Evolutionary conservation across 2,888 invertebrate genomes (phyloP).

Genomic region (Pocota personata): DNA sequence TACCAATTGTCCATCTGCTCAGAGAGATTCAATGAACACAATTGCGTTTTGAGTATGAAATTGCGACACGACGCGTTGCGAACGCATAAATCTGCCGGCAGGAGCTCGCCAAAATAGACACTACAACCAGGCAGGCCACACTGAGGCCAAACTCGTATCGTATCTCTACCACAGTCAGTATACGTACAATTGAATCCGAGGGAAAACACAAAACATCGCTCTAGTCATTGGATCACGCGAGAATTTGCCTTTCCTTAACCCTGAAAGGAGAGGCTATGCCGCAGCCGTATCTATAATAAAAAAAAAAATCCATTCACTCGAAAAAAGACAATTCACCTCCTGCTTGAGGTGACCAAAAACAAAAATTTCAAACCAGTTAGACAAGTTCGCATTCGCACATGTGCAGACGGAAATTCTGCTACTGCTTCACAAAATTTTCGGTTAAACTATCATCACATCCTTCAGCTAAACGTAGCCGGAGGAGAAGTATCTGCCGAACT

Average conservation of each 20-base stretch:
- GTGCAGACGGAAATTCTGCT: constrained; percentile 46
- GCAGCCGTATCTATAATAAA: constrained; percentile 1
- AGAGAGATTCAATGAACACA: constrained; percentile 36
- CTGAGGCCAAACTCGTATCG: constrained; percentile 24
- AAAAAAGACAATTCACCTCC: constrained; percentile 42
- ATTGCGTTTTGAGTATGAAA: constrained; percentile 50
- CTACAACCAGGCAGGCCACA: constrained; percentile 23
- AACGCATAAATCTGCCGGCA: constrained; percentile 61
- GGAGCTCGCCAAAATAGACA: constrained; percentile 60
- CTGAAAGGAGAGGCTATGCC: neutral
- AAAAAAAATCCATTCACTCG: constrained; percentile 25
- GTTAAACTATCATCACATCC: constrained; percentile 19
- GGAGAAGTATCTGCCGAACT: constrained; percentile 3
- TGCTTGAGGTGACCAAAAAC: constrained; percentile 51
- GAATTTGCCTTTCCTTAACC: constrained; percentile 40
- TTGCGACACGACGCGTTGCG: constrained; percentile 43
- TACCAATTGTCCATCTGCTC: constrained; percentile 64
- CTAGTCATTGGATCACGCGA: constrained; percentile 38
- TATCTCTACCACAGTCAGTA: constrained; percentile 22
- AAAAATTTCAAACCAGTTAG: constrained; percentile 59
- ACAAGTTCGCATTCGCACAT: constrained; percentile 69
- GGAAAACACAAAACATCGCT: constrained; percentile 33
- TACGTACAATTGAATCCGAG: constrained; percentile 47
- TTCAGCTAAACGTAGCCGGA: constrained; percentile 15
- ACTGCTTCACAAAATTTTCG: constrained; percentile 33